Evolutionary conservation across 2,113 vertebrate species (phyloP).

Genomic region (Pitta sordida): DNA sequence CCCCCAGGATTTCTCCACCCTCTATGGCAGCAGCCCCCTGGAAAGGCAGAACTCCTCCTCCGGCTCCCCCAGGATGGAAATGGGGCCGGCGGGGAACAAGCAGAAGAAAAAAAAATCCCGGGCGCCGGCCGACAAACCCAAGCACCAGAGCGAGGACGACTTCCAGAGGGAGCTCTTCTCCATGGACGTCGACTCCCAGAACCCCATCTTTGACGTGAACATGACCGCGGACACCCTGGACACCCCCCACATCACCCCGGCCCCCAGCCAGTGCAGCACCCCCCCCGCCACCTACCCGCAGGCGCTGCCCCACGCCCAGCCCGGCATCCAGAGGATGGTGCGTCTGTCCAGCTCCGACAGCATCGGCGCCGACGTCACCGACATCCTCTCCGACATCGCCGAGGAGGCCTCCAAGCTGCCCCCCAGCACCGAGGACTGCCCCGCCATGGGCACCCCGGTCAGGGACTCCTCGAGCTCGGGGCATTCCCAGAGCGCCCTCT

Average conservation of each 20-base stretch:
- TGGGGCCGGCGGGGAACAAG: constrained; percentile 78
- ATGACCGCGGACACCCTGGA: constrained; percentile 91
- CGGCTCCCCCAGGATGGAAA: constrained; percentile 85
- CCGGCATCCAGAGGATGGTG: constrained; percentile 86
- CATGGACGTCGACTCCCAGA: constrained; percentile 97
- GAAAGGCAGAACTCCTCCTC: constrained; percentile 97
- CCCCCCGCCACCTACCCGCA: constrained; percentile 84
- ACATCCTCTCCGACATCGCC: constrained; percentile 94
- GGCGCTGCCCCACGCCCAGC: constrained; percentile 74
- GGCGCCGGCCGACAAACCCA: constrained; percentile 80
- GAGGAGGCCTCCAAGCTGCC: constrained; percentile 90
- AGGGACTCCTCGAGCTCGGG: constrained; percentile 95
- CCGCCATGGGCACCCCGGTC: constrained; percentile 89
- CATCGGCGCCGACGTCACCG: constrained; percentile 93
- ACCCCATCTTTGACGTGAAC: constrained; percentile 96
- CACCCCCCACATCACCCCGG: constrained; percentile 95
- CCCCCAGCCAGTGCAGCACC: constrained; percentile 95
- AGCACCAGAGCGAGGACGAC: constrained; percentile 91
- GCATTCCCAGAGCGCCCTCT: constrained; percentile 91
- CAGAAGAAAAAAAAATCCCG: constrained; percentile 93
- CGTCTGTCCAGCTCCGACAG: constrained; percentile 95
- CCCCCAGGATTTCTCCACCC: constrained; percentile 90
- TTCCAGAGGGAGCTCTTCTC: constrained; percentile 97
- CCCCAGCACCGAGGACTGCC: constrained; percentile 83
- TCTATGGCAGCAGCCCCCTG: constrained; percentile 91